phyloP scores from a whole-genome alignment of 2,888 invertebrate genomes.

The Calameuta filiformis region DNA sequence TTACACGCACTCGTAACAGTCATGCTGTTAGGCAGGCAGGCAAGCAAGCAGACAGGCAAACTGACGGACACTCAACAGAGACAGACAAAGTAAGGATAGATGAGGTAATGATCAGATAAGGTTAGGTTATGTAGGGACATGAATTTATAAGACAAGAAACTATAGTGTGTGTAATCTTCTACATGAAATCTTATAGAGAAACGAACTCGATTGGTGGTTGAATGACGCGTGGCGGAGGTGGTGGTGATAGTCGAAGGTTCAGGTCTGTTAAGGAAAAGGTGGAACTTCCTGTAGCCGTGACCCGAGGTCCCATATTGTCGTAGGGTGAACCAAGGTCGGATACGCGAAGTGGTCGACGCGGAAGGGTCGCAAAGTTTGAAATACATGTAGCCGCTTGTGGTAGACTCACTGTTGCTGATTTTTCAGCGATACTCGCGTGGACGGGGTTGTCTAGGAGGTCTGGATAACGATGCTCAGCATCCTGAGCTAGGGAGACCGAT shows the following conservation, averaged over 20 bases:
- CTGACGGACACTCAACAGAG: slow-evolving; percentile 26
- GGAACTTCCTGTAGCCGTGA: slow-evolving; percentile 89
- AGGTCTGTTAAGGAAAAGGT: slow-evolving; percentile 84
- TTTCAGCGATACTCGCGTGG: slow-evolving; percentile 36
- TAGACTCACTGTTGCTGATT: slow-evolving; percentile 27
- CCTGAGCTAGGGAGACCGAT: slow-evolving; percentile 82
- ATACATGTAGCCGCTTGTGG: slow-evolving; percentile 62
- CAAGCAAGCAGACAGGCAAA: slow-evolving; percentile 37
- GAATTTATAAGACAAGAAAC: background rate
- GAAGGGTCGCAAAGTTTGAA: slow-evolving; percentile 66
- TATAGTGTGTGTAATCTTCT: background rate
- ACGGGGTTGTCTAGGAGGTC: slow-evolving; percentile 80
- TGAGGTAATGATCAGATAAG: background rate
- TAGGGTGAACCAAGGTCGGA: slow-evolving; percentile 76
- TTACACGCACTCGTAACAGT: slow-evolving; percentile 13
- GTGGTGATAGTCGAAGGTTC: slow-evolving; percentile 58
- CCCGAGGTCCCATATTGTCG: slow-evolving; percentile 91
- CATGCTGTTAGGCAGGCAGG: slow-evolving; percentile 37
- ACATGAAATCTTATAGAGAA: slow-evolving; percentile 64
- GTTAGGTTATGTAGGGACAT: background rate
- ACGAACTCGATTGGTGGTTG: slow-evolving; percentile 71
- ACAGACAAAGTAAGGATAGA: slow-evolving; percentile 7
- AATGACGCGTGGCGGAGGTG: slow-evolving; percentile 70
- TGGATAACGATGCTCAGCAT: slow-evolving; percentile 80
- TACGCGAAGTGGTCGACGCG: slow-evolving; percentile 60